phyloP scores from a whole-genome alignment of 2,888 invertebrate genomes.

The Chalcosyrphus nemorum region DNA sequence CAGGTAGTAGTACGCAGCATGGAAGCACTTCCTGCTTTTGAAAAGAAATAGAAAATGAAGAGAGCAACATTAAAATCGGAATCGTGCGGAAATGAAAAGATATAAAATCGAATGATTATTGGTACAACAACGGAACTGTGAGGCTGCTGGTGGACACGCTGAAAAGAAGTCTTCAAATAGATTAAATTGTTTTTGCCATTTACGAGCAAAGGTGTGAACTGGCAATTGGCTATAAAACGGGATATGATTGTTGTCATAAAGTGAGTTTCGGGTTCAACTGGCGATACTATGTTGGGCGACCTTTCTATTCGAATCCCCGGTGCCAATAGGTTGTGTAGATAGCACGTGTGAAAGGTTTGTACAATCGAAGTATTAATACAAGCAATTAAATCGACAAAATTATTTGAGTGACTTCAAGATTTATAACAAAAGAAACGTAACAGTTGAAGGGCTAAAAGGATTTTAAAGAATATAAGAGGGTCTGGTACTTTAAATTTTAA shows the following conservation, averaged over 20 bases:
- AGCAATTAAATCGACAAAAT: background rate
- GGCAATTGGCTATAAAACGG: conserved; percentile 52
- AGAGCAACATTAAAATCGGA: conserved; percentile 63
- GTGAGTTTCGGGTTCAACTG: conserved; percentile 2
- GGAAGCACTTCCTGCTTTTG: conserved; percentile 87
- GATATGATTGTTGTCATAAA: conserved; percentile 45
- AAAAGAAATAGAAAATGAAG: conserved; percentile 76
- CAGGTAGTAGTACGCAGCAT: conserved; percentile 90
- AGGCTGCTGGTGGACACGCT: background rate
- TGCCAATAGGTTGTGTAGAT: conserved; percentile 3
- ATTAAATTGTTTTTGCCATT: conserved; percentile 53
- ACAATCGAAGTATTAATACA: conserved; percentile 6
- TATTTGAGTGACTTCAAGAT: background rate
- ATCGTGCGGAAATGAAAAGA: conserved; percentile 63
- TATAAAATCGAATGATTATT: conserved; percentile 70
- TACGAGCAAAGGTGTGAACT: conserved; percentile 35
- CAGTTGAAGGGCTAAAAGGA: no score
- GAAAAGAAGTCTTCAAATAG: conserved; percentile 32
- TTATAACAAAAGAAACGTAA: background rate
- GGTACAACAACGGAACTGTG: background rate
- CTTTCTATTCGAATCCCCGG: background rate
- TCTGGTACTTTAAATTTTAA: no score
- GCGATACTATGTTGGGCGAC: conserved; percentile 3
- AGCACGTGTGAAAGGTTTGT: background rate
- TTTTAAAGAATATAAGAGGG: no score